Base-by-base conservation (phyloP, 2,797 vertebrate species). In the Molossus alvarezi region DNA sequence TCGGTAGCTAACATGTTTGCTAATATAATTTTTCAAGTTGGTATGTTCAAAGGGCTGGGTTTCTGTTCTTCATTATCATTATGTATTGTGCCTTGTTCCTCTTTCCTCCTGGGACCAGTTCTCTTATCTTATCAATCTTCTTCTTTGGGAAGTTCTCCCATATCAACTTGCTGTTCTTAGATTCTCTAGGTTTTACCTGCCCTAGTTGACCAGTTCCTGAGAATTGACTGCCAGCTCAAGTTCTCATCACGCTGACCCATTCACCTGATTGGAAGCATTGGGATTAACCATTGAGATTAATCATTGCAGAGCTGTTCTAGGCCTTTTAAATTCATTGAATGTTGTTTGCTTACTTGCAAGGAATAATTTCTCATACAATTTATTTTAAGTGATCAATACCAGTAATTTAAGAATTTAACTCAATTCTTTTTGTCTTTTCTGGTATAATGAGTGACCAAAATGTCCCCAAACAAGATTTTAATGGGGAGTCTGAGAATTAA, bases 341-440 rank as follows among this genome's bases (percentile, higher is more conserved):
- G 20, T 58, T 77, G 2, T 55, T 90, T 89, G 20, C 25, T 80
- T 65, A n/a, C 25, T 80, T 94, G 41, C 15, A 96, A 90, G 27
- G 23, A 58, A 53, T 88, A 23, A 51, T 89, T 20, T 94, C 8
- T 60, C 13, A 27, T 90, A 21, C 55, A 73, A 48, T 81, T 77
- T 82, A 76, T 33, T 89, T 75, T 37, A 92, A n/a, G 20, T 73
- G 27, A 53, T 25, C 33, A 48, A 57, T 48, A 81, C 0, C 6
- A 71, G 1, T 88, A 73, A 15, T 79, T 9, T 18, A 83, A 67
- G 27, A 72, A 29, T 65, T 25, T 82, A 9, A 71, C 29, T 83
- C 51, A 76, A 29, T 64, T 12, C 1, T 92, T 94, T 76, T 57
- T 83, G 41, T 21, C 37, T 85, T 88, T 25, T 85, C 12, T 71